Base-by-base conservation (phyloP, 2,888 invertebrate genomes). In the Catocala fraxini region DNA sequence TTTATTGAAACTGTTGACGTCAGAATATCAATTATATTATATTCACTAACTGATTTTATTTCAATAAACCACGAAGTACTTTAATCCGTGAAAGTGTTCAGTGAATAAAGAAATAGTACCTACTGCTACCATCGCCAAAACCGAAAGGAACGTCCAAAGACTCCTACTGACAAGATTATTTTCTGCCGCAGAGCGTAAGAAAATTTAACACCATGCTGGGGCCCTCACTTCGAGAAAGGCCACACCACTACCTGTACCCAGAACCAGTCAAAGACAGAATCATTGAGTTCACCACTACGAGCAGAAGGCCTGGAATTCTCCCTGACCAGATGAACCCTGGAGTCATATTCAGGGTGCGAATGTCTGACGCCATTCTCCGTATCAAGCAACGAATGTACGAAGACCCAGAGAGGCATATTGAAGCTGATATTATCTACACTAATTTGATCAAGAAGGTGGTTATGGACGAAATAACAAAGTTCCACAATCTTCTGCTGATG, bases 361-460 rank as follows among this genome's bases (percentile, higher is more conserved):
- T 94, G 94, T 91, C 94, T 0, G 94, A 94, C 65, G 94, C 94
- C 0, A 94, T 94, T 0, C 63, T 93, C 9, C 68, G 93, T 0
- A 94, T 94, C 57, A 93, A 93, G 35, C 93, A 93, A 33, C 78
- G 93, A 0, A 93, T 93, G 93, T 94, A 93, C 75, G 93, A 93
- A 75, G 93, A 93, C 63, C 92, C 91, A 0, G 94, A 93, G 63
- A 67, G 90, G 5, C 93, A 94, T 45, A 93, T 94, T 0, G 93
- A 93, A 86, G 85, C 90, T 0, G 94, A 94, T 64, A 94, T 94
- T 0, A 93, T 93, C 0, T 94, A 94, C 66, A 93, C 94, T 0
- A 94, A 93, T 57, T 54, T 93, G 5, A 94, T 94, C 0, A 93
- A 93, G 51, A 93, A 93, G 43, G 92, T 93, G 0, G 94, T 94